Base-by-base conservation (phyloP, 1,140 invertebrate genomes). In the Drosophila seguyi region DNA sequence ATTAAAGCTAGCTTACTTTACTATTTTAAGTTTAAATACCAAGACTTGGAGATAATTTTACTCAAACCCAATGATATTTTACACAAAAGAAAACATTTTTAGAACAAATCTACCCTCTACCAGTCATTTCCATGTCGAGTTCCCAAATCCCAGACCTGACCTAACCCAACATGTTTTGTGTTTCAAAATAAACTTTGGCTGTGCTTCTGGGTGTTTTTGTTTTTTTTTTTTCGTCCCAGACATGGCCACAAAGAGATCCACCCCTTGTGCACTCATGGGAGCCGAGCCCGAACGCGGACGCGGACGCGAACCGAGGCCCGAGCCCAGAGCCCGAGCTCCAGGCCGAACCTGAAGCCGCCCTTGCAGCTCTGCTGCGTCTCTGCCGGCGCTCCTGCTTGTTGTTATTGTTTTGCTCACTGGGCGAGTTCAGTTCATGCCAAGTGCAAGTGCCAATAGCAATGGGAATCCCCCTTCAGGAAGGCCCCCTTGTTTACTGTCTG, bases 351-450 rank as follows among this genome's bases (percentile, higher is more conserved):
- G 55, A 67, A 48, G 84, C 80, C 84, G 84, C 84, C 84, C 84
- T 87, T 88, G 82, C 81, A 59, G 74, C 68, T 57, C 65, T 76
- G 79, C 74, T 53, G 65, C 58, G 7, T 14, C 45, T 47, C 67
- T 68, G 72, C 47, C 42, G 31, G 48, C 55, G 45, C 42, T 58
- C 13, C 48, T 34, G 63, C 52, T 63, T 73, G 58, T 90, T 81
- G 60, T 61, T 72, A 63, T 84, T 85, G 77, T 79, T 74, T 65
- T 52, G 65, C 50, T 44, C 34, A 52, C 27, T 65, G 77, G 77
- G 77, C 74, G 73, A 82, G 81, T 84, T 83, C 79, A 86, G 83
- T 61, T 65, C 58, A 80, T 84, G 84, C 84, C 84, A 87, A 87
- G 83, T 87, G 83, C 83, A 87, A 87, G 84, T 88, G 83, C 67